Conservation (phyloP, 2,797 vertebrate genomes). For the Gymnothorax reevesii region DNA sequence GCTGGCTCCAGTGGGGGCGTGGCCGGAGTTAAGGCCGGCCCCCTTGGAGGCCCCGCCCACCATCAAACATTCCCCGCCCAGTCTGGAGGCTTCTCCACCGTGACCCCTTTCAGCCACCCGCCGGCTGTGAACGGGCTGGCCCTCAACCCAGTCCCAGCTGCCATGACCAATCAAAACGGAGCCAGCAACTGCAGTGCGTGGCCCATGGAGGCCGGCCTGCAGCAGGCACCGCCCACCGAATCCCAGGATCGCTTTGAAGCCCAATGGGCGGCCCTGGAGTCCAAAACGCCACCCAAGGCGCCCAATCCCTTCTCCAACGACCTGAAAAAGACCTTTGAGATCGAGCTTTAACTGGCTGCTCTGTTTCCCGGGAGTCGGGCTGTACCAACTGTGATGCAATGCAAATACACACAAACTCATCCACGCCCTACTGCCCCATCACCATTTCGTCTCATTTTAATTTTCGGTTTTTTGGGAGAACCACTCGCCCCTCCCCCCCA, state of each 20-base stretch:
- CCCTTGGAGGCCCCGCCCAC: constrained; percentile 49
- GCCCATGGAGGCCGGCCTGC: constrained; percentile 70
- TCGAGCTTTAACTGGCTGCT: constrained; percentile 76
- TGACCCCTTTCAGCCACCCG: constrained; percentile 54
- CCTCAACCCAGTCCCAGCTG: constrained; percentile 50
- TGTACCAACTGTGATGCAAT: constrained; percentile 43
- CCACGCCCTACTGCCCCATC: constrained; percentile 12
- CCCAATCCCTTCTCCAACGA: constrained; percentile 87
- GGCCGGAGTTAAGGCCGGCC: constrained; percentile 63
- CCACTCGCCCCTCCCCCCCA: neutral
- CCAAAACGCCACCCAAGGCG: constrained; percentile 72
- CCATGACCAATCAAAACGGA: constrained; percentile 64
- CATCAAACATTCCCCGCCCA: constrained; percentile 62
- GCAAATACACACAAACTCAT: constrained; percentile 35
- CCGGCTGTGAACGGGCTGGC: constrained; percentile 62
- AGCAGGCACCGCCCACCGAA: constrained; percentile 37
- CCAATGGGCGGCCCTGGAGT: constrained; percentile 88
- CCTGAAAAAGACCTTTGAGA: constrained; percentile 84
- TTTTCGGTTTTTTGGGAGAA: constrained; percentile 17
- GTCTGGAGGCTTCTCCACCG: constrained; percentile 27
- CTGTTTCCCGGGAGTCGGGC: constrained; percentile 45
- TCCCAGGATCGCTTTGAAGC: constrained; percentile 85
- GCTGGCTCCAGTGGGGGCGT: constrained; percentile 64
- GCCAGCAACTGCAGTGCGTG: constrained; percentile 61
- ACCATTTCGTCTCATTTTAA: neutral